Base-by-base conservation (phyloP, 2,113 vertebrate genomes). In the Cyprinodon tularosa region DNA sequence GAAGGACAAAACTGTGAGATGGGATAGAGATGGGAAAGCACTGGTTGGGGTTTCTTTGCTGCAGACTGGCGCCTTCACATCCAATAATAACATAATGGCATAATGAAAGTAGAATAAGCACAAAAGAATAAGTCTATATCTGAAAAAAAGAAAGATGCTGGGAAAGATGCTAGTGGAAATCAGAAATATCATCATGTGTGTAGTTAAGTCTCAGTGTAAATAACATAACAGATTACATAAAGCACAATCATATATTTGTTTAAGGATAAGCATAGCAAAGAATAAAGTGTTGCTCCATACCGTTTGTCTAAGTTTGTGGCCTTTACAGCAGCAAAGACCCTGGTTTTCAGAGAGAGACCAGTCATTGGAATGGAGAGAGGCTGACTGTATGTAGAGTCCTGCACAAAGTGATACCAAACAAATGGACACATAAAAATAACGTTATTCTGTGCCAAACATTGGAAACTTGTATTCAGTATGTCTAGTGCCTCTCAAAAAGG, bases 231-330 rank as follows among this genome's bases (percentile, higher is more conserved):
- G 8, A 9, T n/a, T 57, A 53, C 50, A 53, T 4, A 57, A n/a
- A 57, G 12, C 1, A 42, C 22, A 12, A 42, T 36, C n/a, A 62
- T 3, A 12, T 36, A 13, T 40, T 29, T 29, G 29, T 29, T 29
- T 29, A 29, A 29, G 29, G 29, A 29, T 29, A 29, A 29, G 29
- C 29, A 29, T 29, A 77, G 68, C 36, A 47, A 68, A 8, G 1
- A 57, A n/a, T 7, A 7, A 15, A 10, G 67, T 47, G 17, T 78
- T 22, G 37, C 70, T 9, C 9, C 0, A 9, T 95, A 98, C 98
- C 98, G 96, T 94, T 96, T 96, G 86, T 99, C 98, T 80, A 99
- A 92, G 86, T 98, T 98, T 75, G 96, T 98, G 72, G 97, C 97
- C 93, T 95, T 96, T 47, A 99, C 97, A 71, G 96, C 97, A 84